These are phyloP conservation scores for Fringilla coelebs DNA, from an alignment of 2,797 vertebrate species.

Conservation along the genomic window DNA sequence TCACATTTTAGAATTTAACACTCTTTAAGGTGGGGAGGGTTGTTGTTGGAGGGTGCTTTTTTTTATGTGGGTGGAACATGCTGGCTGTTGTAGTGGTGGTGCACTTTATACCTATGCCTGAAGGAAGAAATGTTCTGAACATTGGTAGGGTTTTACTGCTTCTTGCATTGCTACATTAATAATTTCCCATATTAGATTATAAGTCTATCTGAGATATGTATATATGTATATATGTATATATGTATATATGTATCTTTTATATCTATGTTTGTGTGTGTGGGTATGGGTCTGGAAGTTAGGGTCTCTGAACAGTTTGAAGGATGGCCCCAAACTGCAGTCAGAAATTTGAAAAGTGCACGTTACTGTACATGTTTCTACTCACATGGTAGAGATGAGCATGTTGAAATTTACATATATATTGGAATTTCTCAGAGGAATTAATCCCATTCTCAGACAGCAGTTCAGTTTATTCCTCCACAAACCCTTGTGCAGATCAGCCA, in stretches of 20 bases:
- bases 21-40: background rate
- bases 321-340: background rate
- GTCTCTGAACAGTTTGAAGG: background rate
- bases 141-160: background rate
- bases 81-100: background rate
- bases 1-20: background rate
- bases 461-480: background rate
- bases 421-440: conserved; percentile 24
- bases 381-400: background rate
- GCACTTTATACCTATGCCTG: background rate
- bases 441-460: background rate
- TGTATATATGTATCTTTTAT: too few species aligned
- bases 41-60: background rate
- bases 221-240: background rate
- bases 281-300: background rate
- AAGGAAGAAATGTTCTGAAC: background rate
- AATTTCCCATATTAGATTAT: background rate
- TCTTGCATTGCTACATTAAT: background rate
- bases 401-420: conserved; percentile 47
- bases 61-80: background rate
- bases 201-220: background rate
- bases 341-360: background rate
- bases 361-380: background rate
- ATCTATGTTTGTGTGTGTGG: background rate
- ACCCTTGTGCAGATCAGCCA: background rate